Conservation (phyloP, 2,797 vertebrate genomes). For the Tapera naevia region DNA sequence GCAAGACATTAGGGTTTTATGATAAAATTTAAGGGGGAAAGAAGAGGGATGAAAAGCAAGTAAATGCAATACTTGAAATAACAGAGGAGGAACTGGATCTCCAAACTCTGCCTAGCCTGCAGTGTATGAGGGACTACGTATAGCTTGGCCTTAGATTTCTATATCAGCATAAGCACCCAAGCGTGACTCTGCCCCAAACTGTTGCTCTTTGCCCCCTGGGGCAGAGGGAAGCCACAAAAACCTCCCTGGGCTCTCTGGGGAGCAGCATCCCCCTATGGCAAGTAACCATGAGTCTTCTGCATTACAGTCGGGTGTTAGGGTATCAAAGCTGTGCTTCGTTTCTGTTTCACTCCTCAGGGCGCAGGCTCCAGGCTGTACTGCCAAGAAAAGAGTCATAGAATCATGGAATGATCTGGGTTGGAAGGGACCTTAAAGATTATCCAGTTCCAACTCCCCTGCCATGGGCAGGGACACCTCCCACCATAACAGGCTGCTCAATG, state of each 20-base stretch:
- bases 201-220: not conserved
- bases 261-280: not conserved
- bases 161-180: not conserved
- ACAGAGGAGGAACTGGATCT: not conserved
- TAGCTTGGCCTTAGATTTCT: not conserved
- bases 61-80: not conserved
- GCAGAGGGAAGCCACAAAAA: not conserved
- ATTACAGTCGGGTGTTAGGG: fast-evolving
- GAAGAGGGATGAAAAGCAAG: not conserved
- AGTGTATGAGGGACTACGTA: fast-evolving
- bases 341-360: not conserved
- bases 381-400: not conserved
- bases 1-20: not conserved
- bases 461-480: no score
- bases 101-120: not conserved
- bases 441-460: no score
- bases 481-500: no score
- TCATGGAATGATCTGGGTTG: no score
- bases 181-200: not conserved
- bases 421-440: no score
- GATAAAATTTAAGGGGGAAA: not conserved
- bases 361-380: not conserved
- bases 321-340: fast-evolving
- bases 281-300: not conserved
- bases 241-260: not conserved